Conservation (phyloP, 2,888 invertebrate species). For the Dascillus cervinus region DNA sequence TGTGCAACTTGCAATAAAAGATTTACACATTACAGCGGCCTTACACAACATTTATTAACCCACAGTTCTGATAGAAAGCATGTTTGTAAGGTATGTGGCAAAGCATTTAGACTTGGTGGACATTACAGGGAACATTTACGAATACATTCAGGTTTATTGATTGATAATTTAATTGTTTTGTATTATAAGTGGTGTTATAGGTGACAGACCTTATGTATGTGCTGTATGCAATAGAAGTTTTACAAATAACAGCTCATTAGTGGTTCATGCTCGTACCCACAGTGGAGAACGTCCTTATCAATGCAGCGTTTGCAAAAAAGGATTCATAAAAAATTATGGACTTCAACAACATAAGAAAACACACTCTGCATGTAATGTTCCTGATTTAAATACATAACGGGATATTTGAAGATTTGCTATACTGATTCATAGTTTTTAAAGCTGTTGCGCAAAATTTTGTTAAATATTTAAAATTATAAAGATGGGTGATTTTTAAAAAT, state of each 20-base stretch:
- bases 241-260: slow-evolving; percentile 12
- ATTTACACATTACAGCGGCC: slow-evolving; percentile 16
- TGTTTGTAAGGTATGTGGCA: slow-evolving; percentile 15
- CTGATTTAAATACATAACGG: no score
- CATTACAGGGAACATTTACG: slow-evolving; percentile 16
- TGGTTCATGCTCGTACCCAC: slow-evolving; percentile 17
- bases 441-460: no score
- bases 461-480: no score
- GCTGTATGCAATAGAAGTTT: slow-evolving; percentile 21
- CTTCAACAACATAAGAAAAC: slow-evolving; percentile 15
- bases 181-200: no score
- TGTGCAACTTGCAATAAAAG: slow-evolving; percentile 18
- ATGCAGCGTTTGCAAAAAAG: slow-evolving; percentile 18
- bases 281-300: slow-evolving; percentile 18
- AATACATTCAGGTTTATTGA: slow-evolving; percentile 20
- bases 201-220: slow-evolving; percentile 25
- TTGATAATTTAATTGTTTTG: no score
- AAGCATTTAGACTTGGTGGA: slow-evolving; percentile 11
- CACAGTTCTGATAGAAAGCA: slow-evolving; percentile 13
- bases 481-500: no score
- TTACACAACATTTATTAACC: slow-evolving; percentile 15
- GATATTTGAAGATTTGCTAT: no score
- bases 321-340: slow-evolving; percentile 16
- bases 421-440: no score
- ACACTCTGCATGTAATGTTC: slow-evolving; percentile 8